Base-by-base conservation (phyloP, 2,888 invertebrate genomes). In the Atrina japonica region DNA sequence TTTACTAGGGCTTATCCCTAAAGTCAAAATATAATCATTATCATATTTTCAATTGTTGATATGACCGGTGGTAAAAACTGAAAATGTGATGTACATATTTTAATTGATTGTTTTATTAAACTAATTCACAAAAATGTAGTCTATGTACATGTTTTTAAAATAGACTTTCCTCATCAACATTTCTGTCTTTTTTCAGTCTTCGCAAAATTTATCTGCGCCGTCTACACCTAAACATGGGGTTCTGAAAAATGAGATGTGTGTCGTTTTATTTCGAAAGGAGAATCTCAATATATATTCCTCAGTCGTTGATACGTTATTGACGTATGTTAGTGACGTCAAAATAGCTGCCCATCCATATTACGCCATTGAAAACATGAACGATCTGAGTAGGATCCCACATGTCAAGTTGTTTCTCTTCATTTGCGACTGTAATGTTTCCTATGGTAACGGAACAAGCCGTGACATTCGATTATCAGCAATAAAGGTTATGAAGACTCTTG, bases 351-450 rank as follows among this genome's bases (percentile, higher is more conserved):
- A 76, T 41, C 84, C 85, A 9, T 82, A 77, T 65, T 78, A 82
- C 56, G 72, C 80, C 41, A 78, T 87, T 16, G 83, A 82, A 58
- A 73, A 78, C 0, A 68, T 75, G 29, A 86, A 85, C 9, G 79
- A 81, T 60, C 67, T 87, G 16, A 77, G 81, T 30, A 78, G 77
- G 49, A 74, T 83, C 45, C 87, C 87, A 16, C 78, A 80, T 41
- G 82, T 83, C 27, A 80, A 81, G 41, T 73, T 86, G 47, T 87
- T 83, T 65, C 72, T 86, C 41, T 77, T 86, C 3, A 72, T 87
- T 16, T 78, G 82, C 7, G 85, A 87, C 70, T 66, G 80, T 40
- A 83, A 83, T 56, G 77, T 74, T 3, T 61, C 68, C 52, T 78
- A 70, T 65, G 70, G 74, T 29, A 80, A 76, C 60, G 77, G 78